phyloP scores from a whole-genome alignment of 2,888 invertebrate genomes.

The Carcina quercana region DNA sequence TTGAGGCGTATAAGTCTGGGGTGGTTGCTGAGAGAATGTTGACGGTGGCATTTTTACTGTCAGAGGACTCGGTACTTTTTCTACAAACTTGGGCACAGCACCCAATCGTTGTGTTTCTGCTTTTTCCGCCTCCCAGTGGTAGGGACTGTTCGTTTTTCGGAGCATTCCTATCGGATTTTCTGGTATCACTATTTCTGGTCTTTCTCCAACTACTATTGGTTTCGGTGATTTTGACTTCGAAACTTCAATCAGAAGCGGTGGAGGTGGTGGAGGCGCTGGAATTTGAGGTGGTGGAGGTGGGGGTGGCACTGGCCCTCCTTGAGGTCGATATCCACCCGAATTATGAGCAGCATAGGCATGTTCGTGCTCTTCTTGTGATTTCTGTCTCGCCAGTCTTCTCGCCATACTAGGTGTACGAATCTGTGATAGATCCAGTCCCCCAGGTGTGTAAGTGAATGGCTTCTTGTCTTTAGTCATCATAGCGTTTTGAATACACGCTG shows the following conservation, averaged over 20 bases:
- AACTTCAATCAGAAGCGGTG: constrained; percentile 72
- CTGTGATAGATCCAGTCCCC: constrained; percentile 92
- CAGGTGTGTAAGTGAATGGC: constrained; percentile 97
- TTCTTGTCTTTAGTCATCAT: constrained; percentile 98
- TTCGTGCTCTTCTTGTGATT: constrained; percentile 73
- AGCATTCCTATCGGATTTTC: constrained; percentile 81
- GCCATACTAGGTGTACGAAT: constrained; percentile 94
- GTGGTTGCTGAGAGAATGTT: constrained; percentile 53
- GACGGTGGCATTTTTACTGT: constrained; percentile 62
- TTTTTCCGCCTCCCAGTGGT: constrained; percentile 77
- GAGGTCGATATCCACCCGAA: constrained; percentile 41
- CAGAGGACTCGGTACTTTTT: constrained; percentile 62
- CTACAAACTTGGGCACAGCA: constrained; percentile 56
- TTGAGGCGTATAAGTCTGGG: constrained; percentile 51
- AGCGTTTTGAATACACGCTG: constrained; percentile 92
- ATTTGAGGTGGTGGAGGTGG: constrained; percentile 62
- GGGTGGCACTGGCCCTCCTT: constrained; percentile 57
- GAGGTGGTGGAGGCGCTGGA: constrained; percentile 74
- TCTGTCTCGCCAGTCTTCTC: constrained; percentile 80
- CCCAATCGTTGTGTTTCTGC: constrained; percentile 70
- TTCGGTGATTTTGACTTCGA: constrained; percentile 68
- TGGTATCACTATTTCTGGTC: constrained; percentile 84
- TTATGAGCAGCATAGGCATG: constrained; percentile 44
- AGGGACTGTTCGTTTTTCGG: constrained; percentile 80
- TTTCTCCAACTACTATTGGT: constrained; percentile 71